A percentile compares a stretch with the other conserved stretches of the same genome.
phyloP scores from a whole-genome alignment of 2,888 invertebrate genomes.

The Dusona sp. region DNA sequence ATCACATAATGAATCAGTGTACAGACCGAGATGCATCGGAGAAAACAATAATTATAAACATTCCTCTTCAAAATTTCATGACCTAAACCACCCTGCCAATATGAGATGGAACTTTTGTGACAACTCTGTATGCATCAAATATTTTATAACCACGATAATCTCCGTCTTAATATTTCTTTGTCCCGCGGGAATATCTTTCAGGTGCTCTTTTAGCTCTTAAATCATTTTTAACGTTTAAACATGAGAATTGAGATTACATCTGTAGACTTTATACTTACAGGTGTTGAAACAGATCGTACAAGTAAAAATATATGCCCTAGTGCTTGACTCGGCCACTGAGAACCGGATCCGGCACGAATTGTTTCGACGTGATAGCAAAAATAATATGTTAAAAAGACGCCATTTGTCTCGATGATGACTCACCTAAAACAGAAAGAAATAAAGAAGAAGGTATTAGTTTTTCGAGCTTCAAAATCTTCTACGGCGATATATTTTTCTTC shows the following conservation, averaged over 20 bases:
- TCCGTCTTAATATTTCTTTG: constrained; percentile 7
- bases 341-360: constrained; percentile 4
- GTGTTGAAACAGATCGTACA: constrained; percentile 37
- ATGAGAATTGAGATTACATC: constrained; percentile 31
- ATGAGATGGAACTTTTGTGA: no score
- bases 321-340: constrained; percentile 1
- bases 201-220: constrained; percentile 16
- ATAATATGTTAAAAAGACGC: not conserved
- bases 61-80: not conserved
- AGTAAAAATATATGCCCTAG: not conserved
- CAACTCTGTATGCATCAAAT: not conserved
- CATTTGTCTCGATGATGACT: constrained; percentile 21
- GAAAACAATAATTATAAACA: not conserved
- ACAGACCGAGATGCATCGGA: not conserved
- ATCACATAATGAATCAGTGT: no score
- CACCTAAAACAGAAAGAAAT: constrained; percentile 59
- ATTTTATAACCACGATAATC: constrained; percentile 45
- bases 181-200: constrained; percentile 24
- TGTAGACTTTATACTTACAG: constrained; percentile 17
- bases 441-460: constrained; percentile 41
- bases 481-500: constrained; percentile 4
- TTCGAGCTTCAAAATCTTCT: constrained; percentile 6
- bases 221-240: constrained; percentile 48
- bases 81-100: not conserved
- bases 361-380: not conserved